These are phyloP conservation scores for Monarcha castaneiventris DNA, from an alignment of 2,113 vertebrate genomes.

Conservation along the genomic window DNA sequence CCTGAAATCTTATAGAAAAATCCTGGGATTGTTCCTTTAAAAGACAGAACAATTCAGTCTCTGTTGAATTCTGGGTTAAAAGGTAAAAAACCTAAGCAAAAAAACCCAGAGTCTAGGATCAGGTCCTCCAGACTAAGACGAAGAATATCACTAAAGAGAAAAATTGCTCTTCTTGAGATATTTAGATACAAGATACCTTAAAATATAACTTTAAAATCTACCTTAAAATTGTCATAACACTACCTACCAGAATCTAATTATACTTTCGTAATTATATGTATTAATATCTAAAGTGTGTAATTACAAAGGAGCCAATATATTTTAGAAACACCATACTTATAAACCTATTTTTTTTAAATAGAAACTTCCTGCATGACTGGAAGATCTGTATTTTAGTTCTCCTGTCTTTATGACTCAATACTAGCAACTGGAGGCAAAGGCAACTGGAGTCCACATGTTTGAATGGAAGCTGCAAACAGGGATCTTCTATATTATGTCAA, in stretches of 20 bases:
- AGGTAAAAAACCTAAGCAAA: not conserved
- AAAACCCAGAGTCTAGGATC: not conserved
- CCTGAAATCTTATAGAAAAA: not conserved
- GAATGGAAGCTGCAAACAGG: not conserved
- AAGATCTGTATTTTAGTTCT: not conserved
- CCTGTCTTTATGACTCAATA: not conserved
- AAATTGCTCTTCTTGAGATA: not conserved
- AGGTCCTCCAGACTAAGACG: not conserved
- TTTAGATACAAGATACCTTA: not conserved
- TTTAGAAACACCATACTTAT: not conserved
- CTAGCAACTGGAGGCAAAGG: not conserved
- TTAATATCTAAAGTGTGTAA: slow-evolving; percentile 32
- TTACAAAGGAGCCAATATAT: slow-evolving; percentile 23
- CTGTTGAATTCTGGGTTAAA: not conserved
- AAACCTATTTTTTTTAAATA: not conserved
- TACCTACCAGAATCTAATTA: slow-evolving; percentile 17
- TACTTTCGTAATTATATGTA: slow-evolving; percentile 34
- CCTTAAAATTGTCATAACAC: not conserved
- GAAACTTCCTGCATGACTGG: not conserved
- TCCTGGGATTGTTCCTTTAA: not conserved
- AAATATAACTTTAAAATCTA: not conserved
- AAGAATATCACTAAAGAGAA: not conserved
- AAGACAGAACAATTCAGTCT: not conserved
- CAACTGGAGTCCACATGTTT: not conserved
- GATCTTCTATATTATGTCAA: not conserved